Base-by-base conservation (phyloP, 1,140 invertebrate species). In the Drosophila virilis region DNA sequence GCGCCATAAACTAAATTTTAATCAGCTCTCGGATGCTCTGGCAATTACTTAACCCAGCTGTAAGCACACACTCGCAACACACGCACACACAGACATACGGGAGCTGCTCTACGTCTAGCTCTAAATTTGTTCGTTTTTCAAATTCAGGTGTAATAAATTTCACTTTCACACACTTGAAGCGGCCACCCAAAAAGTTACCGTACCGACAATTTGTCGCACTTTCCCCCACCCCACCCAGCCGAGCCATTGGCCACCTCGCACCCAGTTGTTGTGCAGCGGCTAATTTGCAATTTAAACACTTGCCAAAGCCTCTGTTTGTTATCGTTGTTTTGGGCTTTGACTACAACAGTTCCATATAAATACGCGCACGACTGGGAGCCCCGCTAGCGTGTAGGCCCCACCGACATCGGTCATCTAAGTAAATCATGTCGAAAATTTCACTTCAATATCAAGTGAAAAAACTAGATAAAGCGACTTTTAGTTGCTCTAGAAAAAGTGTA, bases 391-490 rank as follows among this genome's bases (percentile, higher is more conserved):
- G 3, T 35, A 42, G 59, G 78, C 8, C 35, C 43, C 45, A 59
- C 40, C 42, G 61, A 42, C 58, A 45, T 48, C 64, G 17, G 37
- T 61, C 65, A 65, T 61, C 51, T 65, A 77, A 76, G 61, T 77
- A 77, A 88, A 77, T 77, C 83, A 78, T 88, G 83, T 74, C 69
- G 69, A 74, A 89, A 88, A 88, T 88, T 88, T 88, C 84, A 83
- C 83, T 80, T 88, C 35, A 51, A 70, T 75, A 43, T 50, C 37
- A 35, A 40, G 32, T 57, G 22, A 61, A 15, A 42, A 37, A 40
- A 12, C 32, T 28, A 35, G 51, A 38, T 33, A 37, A 54, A 12
- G 12, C 71, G 57, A 74, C 37, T 35, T 43, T 6, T 40, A 8
- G 13, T 45, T 67, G 42, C 70, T 33, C 70, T 72, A 8, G 10